Evolutionary conservation across 2,113 vertebrate genomes (phyloP).

Genomic region (Syngnathus typhle): DNA sequence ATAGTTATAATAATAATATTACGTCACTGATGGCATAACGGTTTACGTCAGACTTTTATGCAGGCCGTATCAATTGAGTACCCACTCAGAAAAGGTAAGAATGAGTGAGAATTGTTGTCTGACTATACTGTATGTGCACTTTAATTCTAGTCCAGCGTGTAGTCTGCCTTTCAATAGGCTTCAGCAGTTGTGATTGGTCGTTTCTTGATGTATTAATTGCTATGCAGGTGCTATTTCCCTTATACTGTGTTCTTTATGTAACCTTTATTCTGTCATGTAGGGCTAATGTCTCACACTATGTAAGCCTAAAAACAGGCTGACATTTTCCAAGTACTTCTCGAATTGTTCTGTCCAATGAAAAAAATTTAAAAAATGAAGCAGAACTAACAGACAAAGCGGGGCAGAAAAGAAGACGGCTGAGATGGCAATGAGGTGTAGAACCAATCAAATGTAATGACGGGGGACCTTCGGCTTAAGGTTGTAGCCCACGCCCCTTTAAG

Average conservation of each 20-base stretch:
- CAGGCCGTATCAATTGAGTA: slow-evolving; percentile 8
- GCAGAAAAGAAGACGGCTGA: not conserved
- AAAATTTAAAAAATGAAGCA: not conserved
- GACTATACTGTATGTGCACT: not conserved
- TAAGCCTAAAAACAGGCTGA: not conserved
- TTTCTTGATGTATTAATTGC: too few relatives aligned
- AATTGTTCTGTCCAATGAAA: not conserved
- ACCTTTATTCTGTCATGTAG: too few relatives aligned
- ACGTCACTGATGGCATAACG: not conserved
- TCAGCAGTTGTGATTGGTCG: too few relatives aligned
- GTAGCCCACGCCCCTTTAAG: slow-evolving; percentile 43
- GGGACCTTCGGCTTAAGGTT: slow-evolving; percentile 37
- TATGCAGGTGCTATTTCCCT: too few relatives aligned
- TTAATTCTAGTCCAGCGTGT: not conserved
- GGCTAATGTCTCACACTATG: too few relatives aligned
- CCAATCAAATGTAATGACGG: slow-evolving; percentile 23
- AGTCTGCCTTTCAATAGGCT: not conserved
- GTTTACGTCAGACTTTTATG: slow-evolving; percentile 11
- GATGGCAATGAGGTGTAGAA: slow-evolving; percentile 9
- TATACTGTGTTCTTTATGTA: too few relatives aligned
- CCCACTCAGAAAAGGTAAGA: not conserved
- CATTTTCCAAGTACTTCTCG: not conserved
- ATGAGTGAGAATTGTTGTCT: not conserved
- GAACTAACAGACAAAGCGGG: not conserved
- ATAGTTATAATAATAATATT: too few relatives aligned